These are phyloP conservation scores for Morpho achilles DNA, from an alignment of 2,888 invertebrate species.

Conservation along the genomic window DNA sequence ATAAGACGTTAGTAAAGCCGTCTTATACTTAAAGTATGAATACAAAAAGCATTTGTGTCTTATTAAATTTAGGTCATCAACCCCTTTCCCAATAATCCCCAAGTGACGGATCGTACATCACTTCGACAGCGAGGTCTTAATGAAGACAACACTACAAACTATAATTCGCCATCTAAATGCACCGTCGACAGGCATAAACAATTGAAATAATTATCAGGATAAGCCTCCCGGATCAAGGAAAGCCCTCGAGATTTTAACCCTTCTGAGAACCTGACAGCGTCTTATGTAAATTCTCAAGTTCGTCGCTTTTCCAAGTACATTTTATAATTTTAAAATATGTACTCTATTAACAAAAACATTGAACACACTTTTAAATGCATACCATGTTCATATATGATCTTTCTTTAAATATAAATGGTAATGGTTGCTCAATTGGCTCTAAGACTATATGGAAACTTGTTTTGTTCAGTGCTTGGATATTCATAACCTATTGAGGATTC, in stretches of 20 bases:
- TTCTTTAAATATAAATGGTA: conserved; percentile 34
- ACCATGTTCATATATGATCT: conserved; percentile 28
- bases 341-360: conserved; percentile 4
- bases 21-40: no score
- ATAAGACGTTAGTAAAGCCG: no score
- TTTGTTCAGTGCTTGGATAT: conserved; percentile 33
- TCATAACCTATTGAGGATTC: conserved; percentile 17
- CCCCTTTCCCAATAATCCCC: conserved; percentile 24
- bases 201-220: conserved; percentile 80
- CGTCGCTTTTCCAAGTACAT: conserved; percentile 34
- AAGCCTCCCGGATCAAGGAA: conserved; percentile 70
- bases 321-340: conserved; percentile 18
- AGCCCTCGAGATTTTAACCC: conserved; percentile 75
- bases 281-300: conserved; percentile 77
- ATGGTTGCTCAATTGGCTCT: conserved; percentile 71
- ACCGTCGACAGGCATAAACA: conserved; percentile 78
- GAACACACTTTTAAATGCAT: conserved; percentile 26
- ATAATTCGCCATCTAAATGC: conserved; percentile 78
- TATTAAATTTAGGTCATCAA: conserved; percentile 9
- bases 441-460: conserved; percentile 55
- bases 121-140: conserved; percentile 58
- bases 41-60: background rate
- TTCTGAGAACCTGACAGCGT: conserved; percentile 70
- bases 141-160: conserved; percentile 73
- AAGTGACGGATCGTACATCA: conserved; percentile 56